phyloP scores from a whole-genome alignment of 2,797 vertebrate genomes.

The Pangasius sanitwongsei region DNA sequence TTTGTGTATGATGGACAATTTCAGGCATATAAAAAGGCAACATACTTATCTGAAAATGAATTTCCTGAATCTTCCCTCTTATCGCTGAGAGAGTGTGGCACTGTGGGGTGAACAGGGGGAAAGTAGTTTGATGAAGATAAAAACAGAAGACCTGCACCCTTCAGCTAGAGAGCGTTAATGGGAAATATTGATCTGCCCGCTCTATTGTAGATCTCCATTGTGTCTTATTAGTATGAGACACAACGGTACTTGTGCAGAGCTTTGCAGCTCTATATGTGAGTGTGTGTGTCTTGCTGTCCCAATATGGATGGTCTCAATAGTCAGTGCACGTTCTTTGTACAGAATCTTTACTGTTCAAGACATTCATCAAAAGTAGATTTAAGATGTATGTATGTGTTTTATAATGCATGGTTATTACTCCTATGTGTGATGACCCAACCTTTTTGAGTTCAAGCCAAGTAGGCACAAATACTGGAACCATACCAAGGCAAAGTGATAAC shows the following conservation, averaged over 20 bases:
- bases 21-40: slow-evolving; percentile 38
- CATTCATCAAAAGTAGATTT: neutral
- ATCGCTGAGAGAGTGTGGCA: slow-evolving; percentile 23
- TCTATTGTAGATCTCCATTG: slow-evolving; percentile 30
- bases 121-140: slow-evolving; percentile 43
- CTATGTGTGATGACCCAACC: slow-evolving; percentile 24
- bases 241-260: neutral
- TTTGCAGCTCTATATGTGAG: neutral
- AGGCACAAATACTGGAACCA: slow-evolving; percentile 33
- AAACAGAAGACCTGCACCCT: slow-evolving; percentile 49
- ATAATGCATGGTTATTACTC: slow-evolving; percentile 1
- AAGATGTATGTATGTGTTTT: neutral
- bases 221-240: slow-evolving; percentile 36
- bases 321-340: neutral
- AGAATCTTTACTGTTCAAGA: neutral
- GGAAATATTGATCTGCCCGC: slow-evolving; percentile 48
- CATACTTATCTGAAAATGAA: slow-evolving; percentile 51
- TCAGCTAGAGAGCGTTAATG: slow-evolving; percentile 45
- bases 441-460: slow-evolving; percentile 29
- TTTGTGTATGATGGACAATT: slow-evolving; percentile 41
- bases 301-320: neutral
- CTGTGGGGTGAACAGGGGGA: slow-evolving; percentile 3
- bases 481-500: slow-evolving; percentile 46
- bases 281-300: neutral
- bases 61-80: slow-evolving; percentile 47